Evolutionary conservation across 2,888 invertebrate genomes (phyloP).

Genomic region (Chloromyia formosa): DNA sequence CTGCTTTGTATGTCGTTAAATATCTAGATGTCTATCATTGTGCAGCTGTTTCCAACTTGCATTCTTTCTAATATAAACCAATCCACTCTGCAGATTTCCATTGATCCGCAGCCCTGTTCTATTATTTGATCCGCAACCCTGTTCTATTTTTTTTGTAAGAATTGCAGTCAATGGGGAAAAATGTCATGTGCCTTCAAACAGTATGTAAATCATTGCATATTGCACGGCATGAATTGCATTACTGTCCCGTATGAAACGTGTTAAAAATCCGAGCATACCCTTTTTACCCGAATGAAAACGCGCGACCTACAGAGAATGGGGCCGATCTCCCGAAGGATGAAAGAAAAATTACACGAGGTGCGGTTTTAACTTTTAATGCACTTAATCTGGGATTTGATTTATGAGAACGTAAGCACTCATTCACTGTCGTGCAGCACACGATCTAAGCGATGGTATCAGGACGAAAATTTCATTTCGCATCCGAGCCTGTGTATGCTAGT

Average conservation of each 20-base stretch:
- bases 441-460: too few relatives aligned
- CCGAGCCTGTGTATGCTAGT: too few relatives aligned
- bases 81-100: too few relatives aligned
- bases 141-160: too few relatives aligned
- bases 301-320: too few relatives aligned
- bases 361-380: constrained; percentile 46
- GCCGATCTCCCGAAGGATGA: background rate
- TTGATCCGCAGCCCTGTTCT: background rate
- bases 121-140: too few relatives aligned
- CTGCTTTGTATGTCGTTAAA: constrained; percentile 32
- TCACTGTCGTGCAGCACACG: too few relatives aligned
- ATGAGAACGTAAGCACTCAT: constrained; percentile 16
- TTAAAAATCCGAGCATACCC: background rate
- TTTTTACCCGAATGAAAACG: too few relatives aligned
- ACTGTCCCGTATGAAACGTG: background rate
- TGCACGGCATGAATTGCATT: background rate
- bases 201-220: background rate
- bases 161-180: too few relatives aligned
- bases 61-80: background rate
- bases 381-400: constrained; percentile 46
- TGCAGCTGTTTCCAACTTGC: constrained; percentile 13
- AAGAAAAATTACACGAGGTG: constrained; percentile 42
- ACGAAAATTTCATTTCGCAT: too few relatives aligned
- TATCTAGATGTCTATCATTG: constrained; percentile 45
- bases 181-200: too few relatives aligned